A percentile compares a stretch with the other conserved stretches of the same genome.
Evolutionary conservation across 2,888 invertebrate genomes (phyloP).

Genomic region (Yponomeuta sedellus): DNA sequence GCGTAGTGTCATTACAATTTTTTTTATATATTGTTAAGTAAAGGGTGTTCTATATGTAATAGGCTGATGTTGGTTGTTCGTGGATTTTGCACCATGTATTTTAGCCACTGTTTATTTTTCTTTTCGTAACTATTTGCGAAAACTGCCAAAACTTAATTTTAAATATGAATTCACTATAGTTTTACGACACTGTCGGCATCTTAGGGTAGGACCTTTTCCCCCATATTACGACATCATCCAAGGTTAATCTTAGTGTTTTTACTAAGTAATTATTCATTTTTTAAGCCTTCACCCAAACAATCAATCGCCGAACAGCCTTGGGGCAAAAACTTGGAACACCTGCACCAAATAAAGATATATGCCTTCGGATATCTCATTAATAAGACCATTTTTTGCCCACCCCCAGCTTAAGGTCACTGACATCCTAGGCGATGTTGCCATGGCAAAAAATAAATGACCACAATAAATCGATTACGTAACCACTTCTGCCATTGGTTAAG

Average conservation of each 20-base stretch:
- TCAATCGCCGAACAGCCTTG: not conserved
- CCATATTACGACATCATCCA: not conserved
- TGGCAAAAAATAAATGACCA: slow-evolving; percentile 44
- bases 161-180: no score
- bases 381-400: slow-evolving; percentile 36
- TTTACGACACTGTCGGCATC: no score
- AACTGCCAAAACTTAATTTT: no score
- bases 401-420: slow-evolving; percentile 46
- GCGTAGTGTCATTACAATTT: no score
- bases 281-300: not conserved
- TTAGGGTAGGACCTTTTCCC: no score
- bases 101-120: no score
- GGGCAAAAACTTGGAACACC: slow-evolving; percentile 13
- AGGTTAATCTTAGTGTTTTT: not conserved
- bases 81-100: no score
- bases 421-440: slow-evolving; percentile 47
- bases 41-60: no score
- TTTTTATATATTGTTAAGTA: no score
- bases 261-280: not conserved
- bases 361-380: slow-evolving; percentile 32
- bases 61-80: no score
- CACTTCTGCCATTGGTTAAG: slow-evolving; percentile 10
- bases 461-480: slow-evolving; percentile 48
- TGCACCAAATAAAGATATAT: slow-evolving; percentile 2
- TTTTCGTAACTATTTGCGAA: no score